These are phyloP conservation scores for Lateolabrax maculatus DNA, from an alignment of 2,797 vertebrate genomes.

Conservation along the genomic window DNA sequence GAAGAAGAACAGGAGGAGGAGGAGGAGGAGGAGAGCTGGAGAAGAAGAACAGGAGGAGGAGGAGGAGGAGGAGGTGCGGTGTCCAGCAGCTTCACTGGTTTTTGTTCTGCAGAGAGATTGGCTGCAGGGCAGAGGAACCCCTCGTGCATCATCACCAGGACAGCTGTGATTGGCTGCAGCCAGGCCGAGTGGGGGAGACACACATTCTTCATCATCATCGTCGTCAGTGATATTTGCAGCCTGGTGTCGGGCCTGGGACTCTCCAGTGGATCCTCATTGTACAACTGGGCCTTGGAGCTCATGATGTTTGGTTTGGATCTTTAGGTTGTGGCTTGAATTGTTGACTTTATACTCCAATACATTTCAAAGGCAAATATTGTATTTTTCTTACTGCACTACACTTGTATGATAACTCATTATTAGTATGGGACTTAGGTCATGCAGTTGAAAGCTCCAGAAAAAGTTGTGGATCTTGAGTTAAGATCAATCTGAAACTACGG, in stretches of 20 bases:
- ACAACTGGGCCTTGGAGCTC: background rate
- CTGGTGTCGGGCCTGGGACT: background rate
- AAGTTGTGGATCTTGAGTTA: no score
- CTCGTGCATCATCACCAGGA: constrained; percentile 21
- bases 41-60: background rate
- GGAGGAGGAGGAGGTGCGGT: background rate
- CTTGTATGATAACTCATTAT: no score
- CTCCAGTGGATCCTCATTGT: background rate
- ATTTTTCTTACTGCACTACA: no score
- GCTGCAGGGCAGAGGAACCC: constrained; percentile 13
- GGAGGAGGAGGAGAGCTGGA: background rate
- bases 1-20: background rate
- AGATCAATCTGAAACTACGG: no score
- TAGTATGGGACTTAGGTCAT: no score
- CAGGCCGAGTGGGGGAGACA: background rate
- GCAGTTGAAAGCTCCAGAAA: no score
- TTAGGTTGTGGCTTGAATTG: no score
- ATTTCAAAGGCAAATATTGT: no score
- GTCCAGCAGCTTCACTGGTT: background rate
- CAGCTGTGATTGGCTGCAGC: constrained; percentile 38
- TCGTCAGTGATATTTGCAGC: background rate
- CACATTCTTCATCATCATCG: background rate
- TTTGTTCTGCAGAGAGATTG: constrained; percentile 17
- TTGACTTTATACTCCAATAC: background rate
- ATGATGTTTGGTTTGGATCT: no score